Evolutionary conservation across 2,113 vertebrate genomes (phyloP).

Genomic region (Kobus ellipsiprymnus): DNA sequence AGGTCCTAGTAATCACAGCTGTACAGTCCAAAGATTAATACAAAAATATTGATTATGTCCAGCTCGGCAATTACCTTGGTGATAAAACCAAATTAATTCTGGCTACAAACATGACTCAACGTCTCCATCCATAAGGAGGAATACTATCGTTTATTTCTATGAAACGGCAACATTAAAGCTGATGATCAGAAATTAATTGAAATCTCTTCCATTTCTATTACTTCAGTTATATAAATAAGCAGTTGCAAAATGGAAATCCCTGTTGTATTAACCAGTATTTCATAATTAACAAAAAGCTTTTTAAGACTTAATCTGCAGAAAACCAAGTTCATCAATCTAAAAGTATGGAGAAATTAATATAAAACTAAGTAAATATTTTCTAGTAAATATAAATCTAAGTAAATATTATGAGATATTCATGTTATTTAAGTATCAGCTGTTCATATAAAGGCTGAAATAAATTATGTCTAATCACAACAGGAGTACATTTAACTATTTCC

Average conservation of each 20-base stretch:
- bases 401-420: neutral
- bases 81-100: neutral
- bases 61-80: neutral
- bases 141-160: neutral
- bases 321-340: neutral
- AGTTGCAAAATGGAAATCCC: conserved; percentile 28
- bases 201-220: neutral
- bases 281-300: neutral
- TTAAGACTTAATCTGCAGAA: neutral
- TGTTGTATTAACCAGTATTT: neutral
- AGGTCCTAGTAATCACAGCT: neutral
- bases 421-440: neutral
- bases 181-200: neutral
- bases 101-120: neutral
- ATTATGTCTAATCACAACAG: conserved; percentile 9
- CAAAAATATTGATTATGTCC: neutral
- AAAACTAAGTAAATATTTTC: neutral
- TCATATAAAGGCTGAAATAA: neutral
- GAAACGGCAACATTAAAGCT: neutral
- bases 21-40: neutral
- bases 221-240: neutral
- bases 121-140: neutral
- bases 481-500: neutral
- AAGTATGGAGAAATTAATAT: neutral
- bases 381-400: neutral